Evolutionary conservation across 2,113 vertebrate genomes (phyloP).

Genomic region (Equus quagga): DNA sequence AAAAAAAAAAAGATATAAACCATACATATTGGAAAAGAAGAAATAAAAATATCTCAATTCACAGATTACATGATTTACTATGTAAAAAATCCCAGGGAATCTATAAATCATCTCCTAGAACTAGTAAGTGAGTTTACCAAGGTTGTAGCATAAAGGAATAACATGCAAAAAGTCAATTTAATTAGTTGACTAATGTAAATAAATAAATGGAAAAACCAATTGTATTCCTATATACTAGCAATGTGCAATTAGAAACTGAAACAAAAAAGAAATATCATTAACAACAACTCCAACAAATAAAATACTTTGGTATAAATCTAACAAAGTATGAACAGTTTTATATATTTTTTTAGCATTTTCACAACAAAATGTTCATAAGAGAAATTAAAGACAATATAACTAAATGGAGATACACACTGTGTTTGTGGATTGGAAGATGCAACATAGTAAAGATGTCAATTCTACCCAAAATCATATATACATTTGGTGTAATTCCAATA

Average conservation of each 20-base stretch:
- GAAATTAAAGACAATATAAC: neutral
- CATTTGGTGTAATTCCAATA: neutral
- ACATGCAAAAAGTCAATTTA: neutral
- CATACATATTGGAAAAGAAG: neutral
- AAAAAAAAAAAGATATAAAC: neutral
- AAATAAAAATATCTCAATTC: neutral
- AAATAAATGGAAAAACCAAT: neutral
- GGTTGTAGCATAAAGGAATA: neutral
- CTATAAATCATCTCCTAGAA: conserved; percentile 8
- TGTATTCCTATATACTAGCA: neutral
- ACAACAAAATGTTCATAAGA: neutral
- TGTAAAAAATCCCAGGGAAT: neutral
- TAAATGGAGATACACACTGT: neutral
- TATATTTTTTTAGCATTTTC: neutral
- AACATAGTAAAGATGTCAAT: neutral
- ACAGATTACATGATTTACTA: neutral
- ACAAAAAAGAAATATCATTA: neutral
- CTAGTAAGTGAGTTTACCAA: conserved; percentile 1
- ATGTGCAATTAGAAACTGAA: neutral
- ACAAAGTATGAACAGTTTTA: neutral
- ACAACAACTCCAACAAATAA: neutral
- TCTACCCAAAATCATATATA: neutral
- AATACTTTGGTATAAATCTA: neutral
- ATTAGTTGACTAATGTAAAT: neutral
- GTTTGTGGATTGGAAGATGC: neutral